A percentile compares a stretch with the other conserved stretches of the same genome.
Conservation (phyloP, 2,797 vertebrate genomes). For the Schizothorax lantsangensis region DNA sequence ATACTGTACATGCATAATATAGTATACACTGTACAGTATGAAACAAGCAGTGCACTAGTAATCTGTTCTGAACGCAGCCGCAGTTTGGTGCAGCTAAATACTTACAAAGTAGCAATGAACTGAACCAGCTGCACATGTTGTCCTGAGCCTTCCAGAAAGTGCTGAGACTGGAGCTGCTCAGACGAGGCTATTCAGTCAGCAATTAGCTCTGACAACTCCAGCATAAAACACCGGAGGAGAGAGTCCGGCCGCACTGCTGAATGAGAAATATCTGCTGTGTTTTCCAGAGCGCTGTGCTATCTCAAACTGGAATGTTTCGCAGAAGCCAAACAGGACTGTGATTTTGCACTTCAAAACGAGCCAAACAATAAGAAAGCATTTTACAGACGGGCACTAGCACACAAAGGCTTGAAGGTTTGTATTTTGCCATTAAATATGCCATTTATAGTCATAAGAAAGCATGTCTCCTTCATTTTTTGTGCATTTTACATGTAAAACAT, state of each 20-base stretch:
- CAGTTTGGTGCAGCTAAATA: constrained; percentile 18
- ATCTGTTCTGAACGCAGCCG: neutral
- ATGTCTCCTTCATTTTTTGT: neutral
- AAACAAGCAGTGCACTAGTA: neutral
- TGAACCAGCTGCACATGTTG: constrained; percentile 20
- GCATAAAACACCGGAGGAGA: constrained; percentile 29
- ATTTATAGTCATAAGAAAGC: neutral
- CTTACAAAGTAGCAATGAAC: constrained; percentile 16
- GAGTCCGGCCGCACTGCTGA: constrained; percentile 19
- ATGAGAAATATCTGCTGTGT: constrained; percentile 8
- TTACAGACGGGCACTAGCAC: constrained; percentile 91
- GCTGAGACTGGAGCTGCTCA: constrained; percentile 40
- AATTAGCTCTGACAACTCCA: constrained; percentile 26
- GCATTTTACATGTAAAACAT: neutral
- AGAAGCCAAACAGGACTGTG: constrained; percentile 92
- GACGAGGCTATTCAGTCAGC: constrained; percentile 34
- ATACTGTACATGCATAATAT: neutral
- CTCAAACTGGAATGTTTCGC: constrained; percentile 86
- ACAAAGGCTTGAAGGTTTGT: constrained; percentile 91
- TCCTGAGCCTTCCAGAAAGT: constrained; percentile 33
- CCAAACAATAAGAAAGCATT: constrained; percentile 89
- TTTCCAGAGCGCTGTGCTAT: constrained; percentile 89
- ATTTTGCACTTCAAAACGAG: constrained; percentile 86
- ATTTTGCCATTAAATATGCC: neutral
- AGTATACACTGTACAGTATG: neutral